Evolutionary conservation across 2,797 vertebrate genomes (phyloP), one percentile per base, ranked within the genome.

Genomic region (Fistularia tabacaria): DNA sequence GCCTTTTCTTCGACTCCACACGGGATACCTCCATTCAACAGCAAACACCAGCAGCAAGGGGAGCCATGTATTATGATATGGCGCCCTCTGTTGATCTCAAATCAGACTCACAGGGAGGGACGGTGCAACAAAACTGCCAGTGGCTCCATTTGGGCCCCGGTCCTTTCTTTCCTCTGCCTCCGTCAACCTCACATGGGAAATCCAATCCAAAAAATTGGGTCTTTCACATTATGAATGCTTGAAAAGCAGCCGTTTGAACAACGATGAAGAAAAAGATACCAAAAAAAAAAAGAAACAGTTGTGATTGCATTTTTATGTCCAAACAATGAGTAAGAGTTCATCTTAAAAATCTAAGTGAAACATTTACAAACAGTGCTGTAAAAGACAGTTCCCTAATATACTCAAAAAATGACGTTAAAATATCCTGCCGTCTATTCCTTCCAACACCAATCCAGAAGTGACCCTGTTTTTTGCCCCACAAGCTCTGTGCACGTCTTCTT

Each of bases 151-250:
- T 13, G 43, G 9, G 36, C 36, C 43, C 2, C 64, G 60, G 66
- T 53, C 10, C 65, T 62, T 64, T 58, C 58, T 43, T 59, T 71
- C 56, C 64, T 56, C 52, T 66, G 55, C 71, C 69, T 71, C 60
- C 43, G 51, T 62, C 72, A 41, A 47, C 51, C 42, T 42, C 63
- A 55, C 56, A 57, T 61, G 58, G 76, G 66, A 70, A 73, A 69
- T 77, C 70, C 60, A 46, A 60, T 83, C 73, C 65, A 39, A 62
- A 74, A 62, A 66, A 59, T 43, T 71, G 71, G 81, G 82, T 77
- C 81, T 81, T 91, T 92, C 90, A 91, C 90, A 92, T 91, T 92
- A 87, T 88, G 75, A 86, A 83, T 78, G 85, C 84, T 81, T 74
- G 63, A 85, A 84, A 91, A 89, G 79, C 83, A 91, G 84, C 83